Evolutionary conservation across 2,888 invertebrate species (phyloP).

Genomic region (Ellobium chinense): DNA sequence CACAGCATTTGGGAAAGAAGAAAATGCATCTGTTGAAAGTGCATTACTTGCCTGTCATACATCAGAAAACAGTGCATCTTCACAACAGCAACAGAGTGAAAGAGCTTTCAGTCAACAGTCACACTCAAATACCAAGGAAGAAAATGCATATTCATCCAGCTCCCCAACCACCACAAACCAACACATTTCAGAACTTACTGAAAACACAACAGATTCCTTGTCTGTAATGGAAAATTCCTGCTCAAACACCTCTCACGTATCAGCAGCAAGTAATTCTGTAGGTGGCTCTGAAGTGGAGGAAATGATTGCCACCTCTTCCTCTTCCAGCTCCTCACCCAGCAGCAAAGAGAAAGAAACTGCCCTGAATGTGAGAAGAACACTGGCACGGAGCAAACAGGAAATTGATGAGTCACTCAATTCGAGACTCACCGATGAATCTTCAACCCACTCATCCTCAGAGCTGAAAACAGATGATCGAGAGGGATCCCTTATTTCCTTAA

Average conservation of each 20-base stretch:
- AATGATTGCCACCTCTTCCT: too few species aligned
- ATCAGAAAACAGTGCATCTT: not conserved
- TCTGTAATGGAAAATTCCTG: too few species aligned
- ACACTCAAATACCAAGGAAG: not conserved
- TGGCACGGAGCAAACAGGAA: constrained; percentile 27
- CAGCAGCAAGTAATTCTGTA: too few species aligned
- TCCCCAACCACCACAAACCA: too few species aligned
- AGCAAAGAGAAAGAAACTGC: not conserved
- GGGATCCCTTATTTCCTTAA: constrained; percentile 6
- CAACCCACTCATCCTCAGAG: constrained; percentile 33
- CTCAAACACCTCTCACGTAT: too few species aligned
- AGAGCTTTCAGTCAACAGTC: not conserved
- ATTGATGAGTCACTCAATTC: constrained; percentile 22
- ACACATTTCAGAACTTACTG: too few species aligned
- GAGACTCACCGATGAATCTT: constrained; percentile 17
- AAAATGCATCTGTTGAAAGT: too few species aligned
- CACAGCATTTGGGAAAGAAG: too few species aligned
- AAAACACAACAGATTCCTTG: too few species aligned
- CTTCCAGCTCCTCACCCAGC: not conserved
- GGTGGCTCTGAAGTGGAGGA: too few species aligned
- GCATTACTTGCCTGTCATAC: too few species aligned
- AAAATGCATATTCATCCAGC: too few species aligned
- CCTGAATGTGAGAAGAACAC: constrained; percentile 6
- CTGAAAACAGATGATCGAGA: not conserved
- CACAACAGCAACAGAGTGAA: constrained; percentile 14